Conservation (phyloP, 2,888 invertebrate species). For the Actias luna region DNA sequence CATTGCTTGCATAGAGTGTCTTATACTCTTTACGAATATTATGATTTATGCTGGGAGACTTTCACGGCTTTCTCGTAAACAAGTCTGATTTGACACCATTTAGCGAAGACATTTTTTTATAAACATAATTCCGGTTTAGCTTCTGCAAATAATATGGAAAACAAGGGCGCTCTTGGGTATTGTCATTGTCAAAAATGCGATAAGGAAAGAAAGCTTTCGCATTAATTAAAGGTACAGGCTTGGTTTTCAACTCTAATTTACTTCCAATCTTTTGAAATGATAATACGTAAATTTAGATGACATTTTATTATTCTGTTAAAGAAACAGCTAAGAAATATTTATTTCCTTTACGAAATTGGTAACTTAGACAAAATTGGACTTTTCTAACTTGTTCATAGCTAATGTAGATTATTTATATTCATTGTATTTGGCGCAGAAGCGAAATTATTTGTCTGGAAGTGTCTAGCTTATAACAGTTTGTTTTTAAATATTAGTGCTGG, state of each 20-base stretch:
- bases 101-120: constrained; percentile 41
- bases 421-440: not conserved
- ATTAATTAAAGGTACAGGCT: constrained; percentile 68
- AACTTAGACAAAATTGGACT: constrained; percentile 19
- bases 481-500: not conserved
- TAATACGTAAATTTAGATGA: constrained; percentile 36
- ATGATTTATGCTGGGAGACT: constrained; percentile 50
- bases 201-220: constrained; percentile 69
- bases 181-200: constrained; percentile 72
- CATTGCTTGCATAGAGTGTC: constrained; percentile 34
- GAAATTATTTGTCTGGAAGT: not conserved
- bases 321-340: not conserved
- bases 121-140: constrained; percentile 30
- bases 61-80: constrained; percentile 46
- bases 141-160: constrained; percentile 64
- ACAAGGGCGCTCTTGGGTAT: constrained; percentile 65
- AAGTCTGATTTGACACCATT: constrained; percentile 62
- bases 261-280: constrained; percentile 57
- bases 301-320: constrained; percentile 32
- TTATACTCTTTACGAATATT: constrained; percentile 53
- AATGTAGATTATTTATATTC: not conserved
- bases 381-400: not conserved
- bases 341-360: not conserved
- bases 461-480: not conserved
- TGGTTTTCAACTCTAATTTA: constrained; percentile 54